These are phyloP conservation scores for Hipparchia semele DNA, from an alignment of 2,888 invertebrate genomes.

Conservation along the genomic window DNA sequence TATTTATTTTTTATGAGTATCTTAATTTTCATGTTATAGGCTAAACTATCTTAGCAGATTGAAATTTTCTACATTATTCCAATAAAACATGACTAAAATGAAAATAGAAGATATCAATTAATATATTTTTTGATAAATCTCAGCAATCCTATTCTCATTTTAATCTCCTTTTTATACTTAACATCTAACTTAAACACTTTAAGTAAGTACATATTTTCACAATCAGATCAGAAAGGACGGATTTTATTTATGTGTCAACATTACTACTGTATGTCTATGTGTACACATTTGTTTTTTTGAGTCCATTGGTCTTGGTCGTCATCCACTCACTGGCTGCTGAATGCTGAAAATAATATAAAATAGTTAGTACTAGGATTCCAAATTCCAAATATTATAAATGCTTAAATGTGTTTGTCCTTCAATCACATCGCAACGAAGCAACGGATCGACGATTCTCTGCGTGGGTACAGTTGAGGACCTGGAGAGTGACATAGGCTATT, in stretches of 20 bases:
- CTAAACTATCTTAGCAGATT: slow-evolving; percentile 9
- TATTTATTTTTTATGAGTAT: not conserved
- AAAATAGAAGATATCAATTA: slow-evolving; percentile 69
- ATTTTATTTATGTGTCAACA: slow-evolving; percentile 19
- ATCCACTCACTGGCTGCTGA: slow-evolving; percentile 56
- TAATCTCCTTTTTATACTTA: slow-evolving; percentile 51
- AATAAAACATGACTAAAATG: slow-evolving; percentile 68
- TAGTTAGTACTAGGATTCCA: not conserved
- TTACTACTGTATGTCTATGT: slow-evolving; percentile 16
- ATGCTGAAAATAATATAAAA: slow-evolving; percentile 44
- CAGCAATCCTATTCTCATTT: slow-evolving; percentile 77
- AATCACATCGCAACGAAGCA: no score
- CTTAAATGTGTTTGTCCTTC: no score
- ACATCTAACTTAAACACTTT: slow-evolving; percentile 16
- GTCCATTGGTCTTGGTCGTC: slow-evolving; percentile 18
- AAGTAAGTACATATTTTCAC: slow-evolving; percentile 26
- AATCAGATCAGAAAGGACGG: slow-evolving; percentile 35
- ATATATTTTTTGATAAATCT: slow-evolving; percentile 39
- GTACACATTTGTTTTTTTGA: slow-evolving; percentile 8
- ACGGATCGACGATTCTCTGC: no score
- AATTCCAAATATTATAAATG: no score
- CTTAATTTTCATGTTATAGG: not conserved
- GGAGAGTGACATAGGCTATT: no score
- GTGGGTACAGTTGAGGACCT: no score
- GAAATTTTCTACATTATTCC: slow-evolving; percentile 17